Conservation (phyloP, 2,888 invertebrate genomes). For the Graphium colonna region DNA sequence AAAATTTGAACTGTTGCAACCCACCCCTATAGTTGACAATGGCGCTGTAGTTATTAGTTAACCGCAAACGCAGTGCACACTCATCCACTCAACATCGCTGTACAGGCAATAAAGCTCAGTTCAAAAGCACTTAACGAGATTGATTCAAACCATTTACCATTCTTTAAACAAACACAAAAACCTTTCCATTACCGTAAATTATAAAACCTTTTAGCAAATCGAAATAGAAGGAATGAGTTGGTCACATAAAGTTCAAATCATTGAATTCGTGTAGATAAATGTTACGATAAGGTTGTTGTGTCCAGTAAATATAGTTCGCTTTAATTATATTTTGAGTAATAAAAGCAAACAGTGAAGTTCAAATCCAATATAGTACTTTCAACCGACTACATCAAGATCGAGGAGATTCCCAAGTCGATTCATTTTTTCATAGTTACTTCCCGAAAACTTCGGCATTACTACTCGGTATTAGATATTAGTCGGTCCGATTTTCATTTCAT, state of each 20-base stretch:
- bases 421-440: too few relatives aligned
- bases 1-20: too few relatives aligned
- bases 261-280: constrained; percentile 1
- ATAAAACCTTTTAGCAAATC: constrained; percentile 71
- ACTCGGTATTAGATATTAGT: too few relatives aligned
- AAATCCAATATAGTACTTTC: too few relatives aligned
- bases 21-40: constrained; percentile 7
- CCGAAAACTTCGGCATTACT: too few relatives aligned
- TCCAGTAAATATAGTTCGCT: not conserved
- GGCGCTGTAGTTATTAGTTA: constrained; percentile 29
- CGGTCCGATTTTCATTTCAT: too few relatives aligned
- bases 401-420: too few relatives aligned
- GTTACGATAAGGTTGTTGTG: not conserved
- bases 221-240: constrained; percentile 27
- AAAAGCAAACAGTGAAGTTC: too few relatives aligned
- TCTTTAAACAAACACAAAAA: constrained; percentile 76
- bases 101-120: constrained; percentile 76
- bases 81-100: constrained; percentile 58
- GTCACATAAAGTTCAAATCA: constrained; percentile 10
- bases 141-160: constrained; percentile 78
- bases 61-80: constrained; percentile 37
- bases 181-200: constrained; percentile 76
- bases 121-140: constrained; percentile 78
- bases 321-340: too few relatives aligned
- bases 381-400: too few relatives aligned